Base-by-base conservation (phyloP, 2,797 vertebrate species). In the Myotis vivesi region DNA sequence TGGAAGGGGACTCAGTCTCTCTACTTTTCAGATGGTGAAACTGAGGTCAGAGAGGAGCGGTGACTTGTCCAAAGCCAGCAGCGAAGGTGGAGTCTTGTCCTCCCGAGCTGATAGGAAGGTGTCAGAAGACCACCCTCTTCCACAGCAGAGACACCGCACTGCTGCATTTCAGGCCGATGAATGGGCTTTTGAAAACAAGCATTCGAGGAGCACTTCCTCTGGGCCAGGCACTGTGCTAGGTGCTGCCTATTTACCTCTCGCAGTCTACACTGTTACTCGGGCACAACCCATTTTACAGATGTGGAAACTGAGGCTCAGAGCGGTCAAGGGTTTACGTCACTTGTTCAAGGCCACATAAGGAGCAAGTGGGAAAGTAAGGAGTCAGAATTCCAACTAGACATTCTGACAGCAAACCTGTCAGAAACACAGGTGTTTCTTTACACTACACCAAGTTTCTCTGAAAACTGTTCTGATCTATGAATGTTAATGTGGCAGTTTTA, bases 81-180 rank as follows among this genome's bases (percentile, higher is more conserved):
- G 72, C 5, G 22, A 46, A 75, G 55, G 51, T 20, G 6, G 28
- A 41, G 5, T n/a, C 0, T 1, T 22, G 30, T 55, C 22, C 9
- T 7, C n/a, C 73, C 41, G 1, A 0, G 17, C 25, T 5, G 33
- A 77, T 4, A 0, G 5, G 25, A 15, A 71, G 46, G 72, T 30
- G 49, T 7, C 25, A 20, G 33, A 4, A 5, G n/a, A 6, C 15
- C 23, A 6, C 1, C 10, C 28, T 73, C 25, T 44, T 33, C 33
- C 7, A 1, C 2, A 11, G 30, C 3, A 20, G 62, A 36, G 25
- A 93, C 55, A 10, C 4, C 0, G 5, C 53, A 6, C 0, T 0
- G 64, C 41, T 13, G 3, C 2, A 1, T 17, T 46, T 77, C 41
- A 7, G 59, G 69, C 19, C 71, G 72, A 6, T 1, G 30, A 55